Evolutionary conservation across 2,797 vertebrate species (phyloP), one percentile per base, ranked within the genome.

Genomic region (Chaetodon trifasciatus): DNA sequence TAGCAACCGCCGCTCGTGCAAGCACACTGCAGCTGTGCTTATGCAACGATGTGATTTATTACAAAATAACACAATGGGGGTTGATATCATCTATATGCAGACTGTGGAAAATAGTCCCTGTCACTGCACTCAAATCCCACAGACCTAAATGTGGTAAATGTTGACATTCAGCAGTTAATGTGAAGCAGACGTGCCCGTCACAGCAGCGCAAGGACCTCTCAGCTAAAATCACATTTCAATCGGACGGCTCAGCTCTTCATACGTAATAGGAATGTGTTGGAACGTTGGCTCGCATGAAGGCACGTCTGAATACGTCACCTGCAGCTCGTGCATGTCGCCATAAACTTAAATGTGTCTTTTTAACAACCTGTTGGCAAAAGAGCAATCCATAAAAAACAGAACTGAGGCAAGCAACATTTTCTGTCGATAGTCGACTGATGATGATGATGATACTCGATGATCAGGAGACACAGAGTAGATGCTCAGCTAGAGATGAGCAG

Each of bases 21-120:
- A 55, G 76, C 35, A 53, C 5, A 17, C 49, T 47, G 42, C 68
- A 76, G 78, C 68, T 85, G 70, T 44, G 69, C 70, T 74, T 67
- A 42, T 52, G 67, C 9, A 70, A 50, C 10, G 9, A 62, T 42
- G 23, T 63, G 44, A 64, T 52, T 50, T 42, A 57, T 62, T 32
- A 50, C 10, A 35, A 52, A 70, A 83, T n/a, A 47, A 13, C 15
- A 70, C 8, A 60, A 28, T 2, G 64, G 11, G 37, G 4, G 3
- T n/a, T 23, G 17, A 11, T 19, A 28, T 16, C 8, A 56, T 63
- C 35, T 47, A 44, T 19, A 42, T 55, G 46, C 32, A 75, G 39
- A 64, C 52, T 68, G 57, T 53, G 49, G 40, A 39, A 50, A 65
- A 68, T 7, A 60, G n/a, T 37, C 8, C 3, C 16, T 52, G 32